These are phyloP conservation scores for Drosophila affinis DNA, from an alignment of 2,888 invertebrate genomes.

Conservation along the genomic window DNA sequence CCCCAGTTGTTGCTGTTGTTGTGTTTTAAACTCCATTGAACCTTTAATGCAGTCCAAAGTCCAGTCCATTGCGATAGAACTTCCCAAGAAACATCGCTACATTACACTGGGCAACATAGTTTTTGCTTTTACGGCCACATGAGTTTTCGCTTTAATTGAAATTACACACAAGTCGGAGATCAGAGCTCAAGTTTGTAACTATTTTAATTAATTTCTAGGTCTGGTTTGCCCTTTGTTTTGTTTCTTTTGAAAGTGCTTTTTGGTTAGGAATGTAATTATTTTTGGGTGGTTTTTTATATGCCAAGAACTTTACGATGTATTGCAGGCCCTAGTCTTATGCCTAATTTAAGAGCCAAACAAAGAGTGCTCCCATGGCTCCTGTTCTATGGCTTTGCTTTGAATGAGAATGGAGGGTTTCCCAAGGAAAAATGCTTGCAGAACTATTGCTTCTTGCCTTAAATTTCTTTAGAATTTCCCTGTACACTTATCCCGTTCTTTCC, in stretches of 20 bases:
- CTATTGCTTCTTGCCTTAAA: too few species aligned
- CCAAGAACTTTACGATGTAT: background rate
- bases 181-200: background rate
- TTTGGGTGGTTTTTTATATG: background rate
- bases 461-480: too few species aligned
- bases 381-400: too few species aligned
- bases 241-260: background rate
- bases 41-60: constrained; percentile 17
- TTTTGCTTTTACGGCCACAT: background rate
- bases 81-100: background rate
- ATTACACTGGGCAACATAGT: background rate
- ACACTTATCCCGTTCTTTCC: too few species aligned
- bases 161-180: background rate
- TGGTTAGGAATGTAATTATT: background rate
- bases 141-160: too few species aligned
- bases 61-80: background rate
- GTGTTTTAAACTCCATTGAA: constrained; percentile 36
- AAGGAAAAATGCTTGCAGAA: too few species aligned
- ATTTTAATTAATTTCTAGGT: background rate
- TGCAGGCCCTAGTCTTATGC: background rate
- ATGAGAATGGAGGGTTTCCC: too few species aligned
- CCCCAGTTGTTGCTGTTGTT: constrained; percentile 27
- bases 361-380: too few species aligned
- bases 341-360: background rate
- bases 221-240: background rate